Evolutionary conservation across 2,113 vertebrate genomes (phyloP).

Genomic region (Myrmecophaga tridactyla): DNA sequence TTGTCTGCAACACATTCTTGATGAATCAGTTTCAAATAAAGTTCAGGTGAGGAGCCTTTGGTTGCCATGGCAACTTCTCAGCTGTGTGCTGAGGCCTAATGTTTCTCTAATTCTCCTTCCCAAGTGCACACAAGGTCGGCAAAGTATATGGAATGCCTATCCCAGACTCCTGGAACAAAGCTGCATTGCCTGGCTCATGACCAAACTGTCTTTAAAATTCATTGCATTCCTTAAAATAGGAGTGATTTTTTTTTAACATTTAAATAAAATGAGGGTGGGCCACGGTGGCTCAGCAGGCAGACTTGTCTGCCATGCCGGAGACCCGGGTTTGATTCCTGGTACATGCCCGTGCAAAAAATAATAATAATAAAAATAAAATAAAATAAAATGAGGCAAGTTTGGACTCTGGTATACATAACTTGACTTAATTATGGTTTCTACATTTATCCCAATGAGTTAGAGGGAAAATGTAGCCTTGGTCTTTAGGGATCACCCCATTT

Average conservation of each 20-base stretch:
- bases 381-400: conserved; percentile 19
- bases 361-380: too few species aligned
- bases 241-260: not conserved
- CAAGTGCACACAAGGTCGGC: conserved; percentile 49
- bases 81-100: not conserved
- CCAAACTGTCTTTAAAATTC: conserved; percentile 37
- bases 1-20: not conserved
- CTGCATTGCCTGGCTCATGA: not conserved
- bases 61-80: conserved; percentile 70
- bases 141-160: not conserved
- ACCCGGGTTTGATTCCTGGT: too few species aligned
- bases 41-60: conserved; percentile 52
- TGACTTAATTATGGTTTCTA: not conserved
- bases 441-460: not conserved
- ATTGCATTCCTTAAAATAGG: not conserved
- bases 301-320: too few species aligned
- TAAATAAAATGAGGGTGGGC: conserved; percentile 27
- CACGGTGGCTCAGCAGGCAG: too few species aligned
- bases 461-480: not conserved
- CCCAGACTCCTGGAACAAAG: not conserved
- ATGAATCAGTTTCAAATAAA: conserved; percentile 36
- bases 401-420: not conserved
- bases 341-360: too few species aligned
- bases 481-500: not conserved
- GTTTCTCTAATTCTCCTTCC: not conserved